A percentile compares a stretch with the other conserved stretches of the same genome.
Conservation (phyloP, 2,888 invertebrate genomes). For the Drosophila robusta region DNA sequence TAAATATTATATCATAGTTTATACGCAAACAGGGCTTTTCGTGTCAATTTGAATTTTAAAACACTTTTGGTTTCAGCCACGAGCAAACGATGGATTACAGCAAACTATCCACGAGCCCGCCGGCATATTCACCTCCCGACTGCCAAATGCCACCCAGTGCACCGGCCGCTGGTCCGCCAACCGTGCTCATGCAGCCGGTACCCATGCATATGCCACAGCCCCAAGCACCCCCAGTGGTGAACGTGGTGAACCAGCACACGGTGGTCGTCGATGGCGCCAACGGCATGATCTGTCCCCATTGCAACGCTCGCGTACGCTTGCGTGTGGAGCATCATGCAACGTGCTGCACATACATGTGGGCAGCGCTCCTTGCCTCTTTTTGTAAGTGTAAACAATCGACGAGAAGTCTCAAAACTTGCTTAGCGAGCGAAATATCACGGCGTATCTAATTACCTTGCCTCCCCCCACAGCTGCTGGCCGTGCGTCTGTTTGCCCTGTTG, state of each 20-base stretch:
- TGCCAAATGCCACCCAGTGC: background rate
- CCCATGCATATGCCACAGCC: slow-evolving; percentile 3
- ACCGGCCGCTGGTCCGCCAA: slow-evolving; percentile 36
- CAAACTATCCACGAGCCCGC: slow-evolving; percentile 18
- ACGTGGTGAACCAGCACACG: slow-evolving; percentile 33
- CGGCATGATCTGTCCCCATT: slow-evolving; percentile 57
- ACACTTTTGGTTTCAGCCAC: background rate
- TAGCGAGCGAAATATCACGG: background rate
- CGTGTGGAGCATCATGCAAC: slow-evolving; percentile 56
- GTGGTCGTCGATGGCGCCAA: slow-evolving; percentile 19
- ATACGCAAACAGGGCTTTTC: slow-evolving; percentile 3
- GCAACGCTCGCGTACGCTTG: slow-evolving; percentile 33
- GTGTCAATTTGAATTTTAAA: background rate
- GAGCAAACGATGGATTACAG: slow-evolving; percentile 35
- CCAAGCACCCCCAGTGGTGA: background rate
- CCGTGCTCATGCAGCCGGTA: slow-evolving; percentile 7
- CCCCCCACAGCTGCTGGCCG: slow-evolving; percentile 52
- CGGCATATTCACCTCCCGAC: slow-evolving; percentile 20
- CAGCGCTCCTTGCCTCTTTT: slow-evolving; percentile 50
- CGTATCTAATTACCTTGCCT: slow-evolving; percentile 5
- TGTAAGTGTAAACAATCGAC: slow-evolving; percentile 36
- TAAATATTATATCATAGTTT: background rate
- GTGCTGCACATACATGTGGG: slow-evolving; percentile 40
- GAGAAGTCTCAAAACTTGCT: background rate
- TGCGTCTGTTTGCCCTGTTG: slow-evolving; percentile 63